These are phyloP conservation scores for Heterocephalus glaber DNA, from an alignment of 2,113 vertebrate genomes.

Conservation along the genomic window DNA sequence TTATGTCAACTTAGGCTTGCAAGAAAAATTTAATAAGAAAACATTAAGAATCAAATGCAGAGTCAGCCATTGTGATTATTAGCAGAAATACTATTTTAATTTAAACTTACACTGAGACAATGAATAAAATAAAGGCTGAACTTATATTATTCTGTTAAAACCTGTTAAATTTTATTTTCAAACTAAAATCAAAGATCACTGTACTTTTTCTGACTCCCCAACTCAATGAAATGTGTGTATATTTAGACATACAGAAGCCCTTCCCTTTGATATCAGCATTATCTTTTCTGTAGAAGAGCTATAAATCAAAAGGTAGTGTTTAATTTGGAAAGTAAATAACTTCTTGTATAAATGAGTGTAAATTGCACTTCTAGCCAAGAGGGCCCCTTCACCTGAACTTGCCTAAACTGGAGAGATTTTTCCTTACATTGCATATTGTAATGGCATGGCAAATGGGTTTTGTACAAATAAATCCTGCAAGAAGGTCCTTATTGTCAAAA, in stretches of 20 bases:
- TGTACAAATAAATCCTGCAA: background rate
- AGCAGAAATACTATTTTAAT: constrained; percentile 49
- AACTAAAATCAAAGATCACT: constrained; percentile 54
- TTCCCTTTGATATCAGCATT: background rate
- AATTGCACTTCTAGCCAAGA: background rate
- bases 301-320: constrained; percentile 23
- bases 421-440: background rate
- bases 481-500: background rate
- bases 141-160: background rate
- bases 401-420: background rate
- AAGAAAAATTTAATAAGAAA: constrained; percentile 57
- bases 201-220: background rate
- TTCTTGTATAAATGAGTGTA: background rate
- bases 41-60: constrained; percentile 21
- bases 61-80: constrained; percentile 9
- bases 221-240: background rate
- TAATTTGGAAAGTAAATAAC: background rate
- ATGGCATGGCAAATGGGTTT: accelerated
- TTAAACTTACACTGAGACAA: constrained; percentile 53
- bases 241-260: background rate
- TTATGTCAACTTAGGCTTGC: constrained; percentile 27
- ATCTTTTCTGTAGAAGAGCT: background rate
- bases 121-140: constrained; percentile 54
- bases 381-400: background rate
- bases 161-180: constrained; percentile 53